Base-by-base conservation (phyloP, 2,888 invertebrate genomes). In the Drosophila kanekoi region DNA sequence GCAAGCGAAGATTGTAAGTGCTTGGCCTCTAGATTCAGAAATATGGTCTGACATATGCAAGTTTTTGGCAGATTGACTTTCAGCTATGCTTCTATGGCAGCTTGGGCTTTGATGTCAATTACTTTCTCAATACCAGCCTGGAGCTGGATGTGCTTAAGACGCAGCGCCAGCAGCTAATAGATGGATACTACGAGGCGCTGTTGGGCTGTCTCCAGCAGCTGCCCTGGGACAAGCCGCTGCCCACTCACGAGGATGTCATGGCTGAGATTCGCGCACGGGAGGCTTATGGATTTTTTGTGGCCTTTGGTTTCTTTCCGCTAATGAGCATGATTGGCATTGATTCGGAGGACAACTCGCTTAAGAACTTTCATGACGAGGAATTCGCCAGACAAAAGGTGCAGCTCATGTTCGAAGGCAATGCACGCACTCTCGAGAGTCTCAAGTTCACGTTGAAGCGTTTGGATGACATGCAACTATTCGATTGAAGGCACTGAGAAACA, bases 1-100 rank as follows among this genome's bases (percentile, higher is more conserved):
- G 41, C 93, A 93, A 62, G 90, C 93, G 44, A 90, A 89, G 77
- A 91, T 93, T 79, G 93, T 93, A 84, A 90, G 92, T 90, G 2
- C 45, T 0, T 5, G 3, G 4, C 0, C 14, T 11, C 0, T 8
- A 9, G 1, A 5, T 32, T 9, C 4, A 9, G 4, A 35, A 8
- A n/a, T 1, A 8, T 44, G 9, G 8, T 32, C 9, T 33, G 16
- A 9, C 20, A 33, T 1, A 41, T n/a, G 20, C 2, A 3, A 37
- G 4, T 10, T 16, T 18, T 6, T 44, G 18, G 1, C 59, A 92
- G 92, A 91, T 93, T 40, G 93, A 93, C 64, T 93, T 92, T 43
- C 93, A 93, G 71, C 79, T 92, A 40, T 88, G 91, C 37, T 92
- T 89, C 54, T 92, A 90, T 47, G 88, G 90, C n/a, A 92, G 92